These are phyloP conservation scores for Cirrhinus mrigala DNA, from an alignment of 2,797 vertebrate species.

Conservation along the genomic window DNA sequence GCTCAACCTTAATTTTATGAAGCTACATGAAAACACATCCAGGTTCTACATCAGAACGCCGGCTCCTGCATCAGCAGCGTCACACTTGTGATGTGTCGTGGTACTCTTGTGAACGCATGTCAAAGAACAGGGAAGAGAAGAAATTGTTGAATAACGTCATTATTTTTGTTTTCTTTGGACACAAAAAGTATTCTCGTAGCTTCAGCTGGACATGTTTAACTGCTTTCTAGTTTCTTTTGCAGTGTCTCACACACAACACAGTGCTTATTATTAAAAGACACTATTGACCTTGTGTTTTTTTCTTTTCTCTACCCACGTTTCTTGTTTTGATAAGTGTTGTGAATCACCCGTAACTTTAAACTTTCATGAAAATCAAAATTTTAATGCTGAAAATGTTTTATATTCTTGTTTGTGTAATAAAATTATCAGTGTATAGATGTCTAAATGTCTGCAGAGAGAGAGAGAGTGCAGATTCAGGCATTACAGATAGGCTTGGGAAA, in stretches of 20 bases:
- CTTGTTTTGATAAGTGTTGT: neutral
- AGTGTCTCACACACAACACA: too few relatives aligned
- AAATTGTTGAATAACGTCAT: too few relatives aligned
- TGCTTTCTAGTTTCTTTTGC: neutral
- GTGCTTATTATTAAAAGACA: too few relatives aligned
- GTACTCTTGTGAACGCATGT: too few relatives aligned
- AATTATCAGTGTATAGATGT: conserved; percentile 37
- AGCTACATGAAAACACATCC: too few relatives aligned
- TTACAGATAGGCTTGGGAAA: conserved; percentile 19
- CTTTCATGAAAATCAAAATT: neutral
- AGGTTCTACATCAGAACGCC: too few relatives aligned
- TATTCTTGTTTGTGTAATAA: neutral
- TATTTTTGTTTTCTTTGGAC: too few relatives aligned
- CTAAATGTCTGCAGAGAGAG: conserved; percentile 7
- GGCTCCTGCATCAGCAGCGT: too few relatives aligned
- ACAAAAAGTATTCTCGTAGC: too few relatives aligned
- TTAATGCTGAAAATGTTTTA: neutral
- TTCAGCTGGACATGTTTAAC: neutral
- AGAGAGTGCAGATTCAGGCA: conserved; percentile 2
- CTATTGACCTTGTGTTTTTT: neutral
- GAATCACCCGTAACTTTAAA: neutral
- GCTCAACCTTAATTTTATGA: too few relatives aligned
- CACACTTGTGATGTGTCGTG: too few relatives aligned
- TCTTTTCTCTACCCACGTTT: neutral
- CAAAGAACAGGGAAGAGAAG: too few relatives aligned